Evolutionary conservation across 2,797 vertebrate genomes (phyloP).

Genomic region (Hozukius guyotensis): DNA sequence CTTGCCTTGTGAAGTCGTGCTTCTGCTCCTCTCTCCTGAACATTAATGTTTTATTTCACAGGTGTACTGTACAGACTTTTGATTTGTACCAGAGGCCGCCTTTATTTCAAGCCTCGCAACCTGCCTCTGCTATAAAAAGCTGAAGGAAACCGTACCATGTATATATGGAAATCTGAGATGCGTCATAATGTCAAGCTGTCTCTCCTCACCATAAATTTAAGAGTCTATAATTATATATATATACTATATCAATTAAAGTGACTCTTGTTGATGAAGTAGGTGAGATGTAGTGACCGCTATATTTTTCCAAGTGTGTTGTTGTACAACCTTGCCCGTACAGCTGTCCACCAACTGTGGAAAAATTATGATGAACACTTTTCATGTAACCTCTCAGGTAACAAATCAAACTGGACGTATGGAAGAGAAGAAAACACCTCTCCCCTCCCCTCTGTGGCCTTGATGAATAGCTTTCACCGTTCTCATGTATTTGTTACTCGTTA

Average conservation of each 20-base stretch:
- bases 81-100: neutral
- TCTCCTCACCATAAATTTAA: neutral
- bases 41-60: neutral
- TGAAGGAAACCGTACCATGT: neutral
- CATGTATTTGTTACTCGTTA: neutral
- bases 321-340: neutral
- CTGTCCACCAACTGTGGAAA: neutral
- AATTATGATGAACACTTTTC: neutral
- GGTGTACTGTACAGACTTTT: neutral
- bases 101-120: neutral
- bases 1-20: neutral
- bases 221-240: neutral
- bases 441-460: neutral
- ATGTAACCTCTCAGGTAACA: constrained; percentile 16
- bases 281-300: neutral
- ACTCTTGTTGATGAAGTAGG: neutral
- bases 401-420: constrained; percentile 26
- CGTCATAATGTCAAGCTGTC: neutral
- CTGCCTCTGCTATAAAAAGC: neutral
- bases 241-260: neutral
- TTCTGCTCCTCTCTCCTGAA: neutral
- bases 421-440: neutral
- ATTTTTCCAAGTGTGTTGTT: neutral
- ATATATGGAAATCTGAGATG: neutral
- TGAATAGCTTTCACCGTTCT: neutral